A percentile compares a stretch with the other conserved stretches of the same genome.
These are phyloP conservation scores for Oreochromis tanganicae DNA, from an alignment of 2,113 vertebrate genomes.

Conservation along the genomic window DNA sequence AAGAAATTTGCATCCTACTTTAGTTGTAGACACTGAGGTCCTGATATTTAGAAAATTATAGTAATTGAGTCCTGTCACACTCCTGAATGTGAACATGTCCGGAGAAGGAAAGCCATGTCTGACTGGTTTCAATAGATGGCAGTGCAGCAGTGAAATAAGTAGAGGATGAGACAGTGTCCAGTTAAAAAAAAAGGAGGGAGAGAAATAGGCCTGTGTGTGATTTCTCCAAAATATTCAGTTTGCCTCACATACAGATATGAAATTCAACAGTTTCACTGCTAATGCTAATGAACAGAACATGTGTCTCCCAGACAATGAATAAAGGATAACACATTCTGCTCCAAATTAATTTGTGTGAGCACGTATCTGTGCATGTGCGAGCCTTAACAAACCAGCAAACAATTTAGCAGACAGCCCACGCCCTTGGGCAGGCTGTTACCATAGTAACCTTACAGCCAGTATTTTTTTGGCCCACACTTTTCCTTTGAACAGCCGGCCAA, in stretches of 20 bases:
- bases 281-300: constrained; percentile 18
- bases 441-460: constrained; percentile 67
- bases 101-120: neutral
- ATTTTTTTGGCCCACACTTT: constrained; percentile 61
- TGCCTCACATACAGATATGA: neutral
- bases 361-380: neutral
- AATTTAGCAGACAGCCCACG: constrained; percentile 64
- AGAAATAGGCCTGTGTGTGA: constrained; percentile 4
- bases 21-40: neutral
- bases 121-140: constrained; percentile 43
- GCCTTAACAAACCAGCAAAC: constrained; percentile 55
- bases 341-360: constrained; percentile 18
- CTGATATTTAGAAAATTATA: neutral
- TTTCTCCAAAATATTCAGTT: neutral
- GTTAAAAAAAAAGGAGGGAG: neutral
- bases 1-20: neutral
- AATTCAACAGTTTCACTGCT: constrained; percentile 7
- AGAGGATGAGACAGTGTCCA: neutral
- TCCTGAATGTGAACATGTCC: neutral
- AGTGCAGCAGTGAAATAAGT: constrained; percentile 7
- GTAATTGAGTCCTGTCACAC: neutral
- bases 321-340: neutral
- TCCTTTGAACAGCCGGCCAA: constrained; percentile 68
- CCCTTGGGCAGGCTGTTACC: constrained; percentile 67
- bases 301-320: constrained; percentile 7